Base-by-base conservation (phyloP, 2,113 vertebrate species). In the Anolis carolinensis region DNA sequence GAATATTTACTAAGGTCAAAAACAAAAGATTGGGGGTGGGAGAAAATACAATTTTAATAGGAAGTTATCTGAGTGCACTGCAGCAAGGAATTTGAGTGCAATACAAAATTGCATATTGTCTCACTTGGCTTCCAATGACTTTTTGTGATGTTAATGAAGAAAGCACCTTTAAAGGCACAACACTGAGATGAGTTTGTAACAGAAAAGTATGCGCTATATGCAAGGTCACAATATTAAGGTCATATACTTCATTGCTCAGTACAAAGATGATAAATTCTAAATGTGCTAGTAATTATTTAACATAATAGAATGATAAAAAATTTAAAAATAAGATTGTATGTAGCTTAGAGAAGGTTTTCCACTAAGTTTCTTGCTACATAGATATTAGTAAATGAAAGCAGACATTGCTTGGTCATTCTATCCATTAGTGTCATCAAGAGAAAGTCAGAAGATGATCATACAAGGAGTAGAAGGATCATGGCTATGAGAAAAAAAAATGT, bases 181-280 rank as follows among this genome's bases (percentile, higher is more conserved):
- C 88, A 90, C 70, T 89, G 90, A 93, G 91, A 94, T 92, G 90
- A 91, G 68, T 93, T 91, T 93, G 79, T 92, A 94, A 36, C 81
- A 73, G 39, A 85, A 86, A 94, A 85, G 91, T 92, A 92, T 52
- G 86, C 79, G 90, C 67, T 79, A 88, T 87, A 89, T 0, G 1
- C 88, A 92, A 93, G 79, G 86, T 84, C 87, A 93, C 83, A 83
- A 92, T 88, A 93, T 93, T 89, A 92, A 90, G 93, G 93, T 95
- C 91, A 89, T 85, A 91, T 85, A 89, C 88, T 91, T 83, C 91
- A 90, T 72, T 89, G 89, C 88, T 93, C 88, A 94, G 86, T 91
- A 44, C 76, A 82, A 16, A 44, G 70, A 52, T 90, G 90, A 93
- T 92, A 80, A 92, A 93, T 93, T 95, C 88, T 90, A 84, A 92